Evolutionary conservation across 2,888 invertebrate genomes (phyloP).

Genomic region (Rhagonycha fulva): DNA sequence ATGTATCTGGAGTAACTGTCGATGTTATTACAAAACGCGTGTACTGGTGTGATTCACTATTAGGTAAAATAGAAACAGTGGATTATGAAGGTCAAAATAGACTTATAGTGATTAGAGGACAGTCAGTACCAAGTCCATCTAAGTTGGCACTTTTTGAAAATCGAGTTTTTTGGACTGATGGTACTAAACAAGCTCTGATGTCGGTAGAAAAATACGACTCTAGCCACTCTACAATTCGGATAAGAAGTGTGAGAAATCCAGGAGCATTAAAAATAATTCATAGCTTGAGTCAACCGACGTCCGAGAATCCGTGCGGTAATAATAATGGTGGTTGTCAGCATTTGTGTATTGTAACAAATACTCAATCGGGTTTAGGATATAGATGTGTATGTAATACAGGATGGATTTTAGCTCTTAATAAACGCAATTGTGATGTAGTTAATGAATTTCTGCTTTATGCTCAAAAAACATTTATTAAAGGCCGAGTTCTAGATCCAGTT

Average conservation of each 20-base stretch:
- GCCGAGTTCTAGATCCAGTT: slow-evolving; percentile 85
- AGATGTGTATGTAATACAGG: slow-evolving; percentile 93
- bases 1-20: slow-evolving; percentile 89
- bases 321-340: slow-evolving; percentile 92
- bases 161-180: slow-evolving; percentile 89
- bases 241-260: slow-evolving; percentile 79
- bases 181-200: slow-evolving; percentile 86
- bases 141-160: slow-evolving; percentile 84
- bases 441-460: slow-evolving; percentile 93
- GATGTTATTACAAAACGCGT: slow-evolving; percentile 89
- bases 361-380: slow-evolving; percentile 75
- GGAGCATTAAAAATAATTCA: slow-evolving; percentile 85
- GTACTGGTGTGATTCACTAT: slow-evolving; percentile 94
- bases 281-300: slow-evolving; percentile 72
- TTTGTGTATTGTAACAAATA: slow-evolving; percentile 88
- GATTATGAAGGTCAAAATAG: slow-evolving; percentile 89
- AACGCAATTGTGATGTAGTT: slow-evolving; percentile 79
- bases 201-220: slow-evolving; percentile 86
- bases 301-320: slow-evolving; percentile 81
- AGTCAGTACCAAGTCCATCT: slow-evolving; percentile 85
- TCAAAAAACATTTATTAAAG: slow-evolving; percentile 94
- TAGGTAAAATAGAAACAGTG: slow-evolving; percentile 95
- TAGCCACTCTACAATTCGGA: slow-evolving; percentile 77
- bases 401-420: slow-evolving; percentile 73
- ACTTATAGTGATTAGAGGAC: slow-evolving; percentile 78